These are phyloP conservation scores for Umimayanthus chanpuru DNA, from an alignment of 92 coral and sea anemone genomes.

Conservation along the genomic window DNA sequence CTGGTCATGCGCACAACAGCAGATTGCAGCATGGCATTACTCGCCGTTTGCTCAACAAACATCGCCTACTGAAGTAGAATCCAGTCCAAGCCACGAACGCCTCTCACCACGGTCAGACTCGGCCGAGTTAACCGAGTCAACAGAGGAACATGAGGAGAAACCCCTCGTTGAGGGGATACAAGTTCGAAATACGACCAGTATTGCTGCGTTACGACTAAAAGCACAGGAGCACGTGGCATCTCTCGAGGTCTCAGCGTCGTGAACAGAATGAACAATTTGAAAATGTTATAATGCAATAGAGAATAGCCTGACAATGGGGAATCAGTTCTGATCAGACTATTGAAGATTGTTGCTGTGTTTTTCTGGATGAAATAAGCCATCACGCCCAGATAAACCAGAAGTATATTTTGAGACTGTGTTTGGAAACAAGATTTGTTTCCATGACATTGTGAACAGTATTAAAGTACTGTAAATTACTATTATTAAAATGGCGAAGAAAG, in stretches of 20 bases:
- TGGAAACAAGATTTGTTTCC: not conserved
- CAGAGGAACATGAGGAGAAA: slow-evolving; percentile 54
- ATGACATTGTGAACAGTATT: not conserved
- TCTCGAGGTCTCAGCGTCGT: slow-evolving; percentile 43
- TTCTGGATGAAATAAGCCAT: no score
- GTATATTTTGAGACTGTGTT: not conserved
- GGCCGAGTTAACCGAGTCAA: slow-evolving; percentile 36
- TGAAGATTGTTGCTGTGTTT: no score
- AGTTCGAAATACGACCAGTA: slow-evolving; percentile 73
- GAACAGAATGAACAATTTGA: not conserved
- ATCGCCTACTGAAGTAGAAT: slow-evolving; percentile 46
- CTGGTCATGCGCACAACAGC: slow-evolving; percentile 89
- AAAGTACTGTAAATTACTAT: not conserved
- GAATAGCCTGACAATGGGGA: not conserved
- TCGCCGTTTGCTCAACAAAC: slow-evolving; percentile 62
- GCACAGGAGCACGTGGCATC: slow-evolving; percentile 79
- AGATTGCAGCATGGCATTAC: slow-evolving; percentile 79
- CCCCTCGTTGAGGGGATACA: slow-evolving; percentile 47
- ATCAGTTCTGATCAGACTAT: not conserved
- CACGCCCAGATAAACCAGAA: no score
- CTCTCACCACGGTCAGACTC: slow-evolving; percentile 61
- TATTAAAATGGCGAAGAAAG: not conserved
- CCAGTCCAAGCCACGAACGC: slow-evolving; percentile 48
- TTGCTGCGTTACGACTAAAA: slow-evolving; percentile 72
- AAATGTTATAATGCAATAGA: not conserved